These are phyloP conservation scores for Ectropis crepuscularia DNA, from an alignment of 2,888 invertebrate species.

Conservation along the genomic window DNA sequence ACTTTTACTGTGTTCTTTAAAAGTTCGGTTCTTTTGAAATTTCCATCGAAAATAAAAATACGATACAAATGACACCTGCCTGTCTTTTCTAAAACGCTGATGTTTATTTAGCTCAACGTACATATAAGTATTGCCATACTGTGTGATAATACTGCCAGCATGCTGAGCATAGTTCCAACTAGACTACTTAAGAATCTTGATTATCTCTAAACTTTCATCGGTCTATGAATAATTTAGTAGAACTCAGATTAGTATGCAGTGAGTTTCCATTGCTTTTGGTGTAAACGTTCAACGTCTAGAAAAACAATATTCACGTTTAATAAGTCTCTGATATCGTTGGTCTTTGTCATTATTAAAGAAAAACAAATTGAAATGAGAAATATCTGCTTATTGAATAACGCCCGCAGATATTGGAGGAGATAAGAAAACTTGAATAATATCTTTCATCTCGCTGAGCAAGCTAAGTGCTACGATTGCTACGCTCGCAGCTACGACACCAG, in stretches of 20 bases:
- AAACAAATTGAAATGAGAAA: constrained; percentile 10
- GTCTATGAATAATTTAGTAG: too few relatives aligned
- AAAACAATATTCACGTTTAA: not conserved
- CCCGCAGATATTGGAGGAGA: constrained; percentile 11
- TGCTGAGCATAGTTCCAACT: too few relatives aligned
- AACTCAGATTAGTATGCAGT: too few relatives aligned
- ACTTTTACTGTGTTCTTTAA: constrained; percentile 7
- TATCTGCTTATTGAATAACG: constrained; percentile 8
- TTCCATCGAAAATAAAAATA: not conserved
- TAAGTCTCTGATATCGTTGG: not conserved
- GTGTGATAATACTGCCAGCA: too few relatives aligned
- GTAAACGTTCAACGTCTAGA: too few relatives aligned
- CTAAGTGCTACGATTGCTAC: constrained; percentile 18
- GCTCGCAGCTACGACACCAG: constrained; percentile 6
- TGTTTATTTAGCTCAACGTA: too few relatives aligned
- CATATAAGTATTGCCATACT: too few relatives aligned
- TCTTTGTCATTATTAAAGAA: not conserved
- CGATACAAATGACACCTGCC: too few relatives aligned
- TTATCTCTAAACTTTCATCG: too few relatives aligned
- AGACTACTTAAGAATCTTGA: too few relatives aligned
- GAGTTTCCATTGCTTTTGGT: too few relatives aligned
- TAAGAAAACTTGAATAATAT: constrained; percentile 6
- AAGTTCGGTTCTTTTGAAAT: not conserved
- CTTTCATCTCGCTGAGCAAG: constrained; percentile 10
- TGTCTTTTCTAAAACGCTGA: too few relatives aligned